Conservation (phyloP, 1,140 invertebrate species). For the Octopus bimaculoides region DNA sequence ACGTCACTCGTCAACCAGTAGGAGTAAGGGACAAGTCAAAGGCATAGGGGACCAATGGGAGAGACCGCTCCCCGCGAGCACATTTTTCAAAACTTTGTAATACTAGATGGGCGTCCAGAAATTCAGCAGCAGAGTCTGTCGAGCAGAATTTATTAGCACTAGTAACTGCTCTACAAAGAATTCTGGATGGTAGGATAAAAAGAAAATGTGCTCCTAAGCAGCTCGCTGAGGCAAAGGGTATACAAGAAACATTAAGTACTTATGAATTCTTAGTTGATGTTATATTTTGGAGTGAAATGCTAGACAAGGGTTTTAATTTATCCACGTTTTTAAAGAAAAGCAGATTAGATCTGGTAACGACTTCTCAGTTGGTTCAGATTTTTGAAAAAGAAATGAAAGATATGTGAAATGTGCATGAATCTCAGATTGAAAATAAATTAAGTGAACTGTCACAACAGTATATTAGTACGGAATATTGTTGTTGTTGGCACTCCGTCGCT, state of each 20-base stretch:
- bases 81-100: neutral
- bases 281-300: neutral
- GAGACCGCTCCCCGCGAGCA: too few species aligned
- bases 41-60: too few species aligned
- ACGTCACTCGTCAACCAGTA: too few species aligned
- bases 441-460: neutral
- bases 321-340: neutral
- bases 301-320: neutral
- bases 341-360: neutral
- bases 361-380: neutral
- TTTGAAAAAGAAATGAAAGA: neutral
- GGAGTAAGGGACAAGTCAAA: too few species aligned
- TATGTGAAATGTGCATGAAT: neutral
- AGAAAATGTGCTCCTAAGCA: neutral
- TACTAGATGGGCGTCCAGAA: slow-evolving; percentile 6
- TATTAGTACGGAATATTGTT: neutral
- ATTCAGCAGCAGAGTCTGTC: neutral
- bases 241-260: neutral
- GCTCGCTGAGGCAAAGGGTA: neutral
- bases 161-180: slow-evolving; percentile 7
- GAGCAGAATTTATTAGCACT: slow-evolving; percentile 1
- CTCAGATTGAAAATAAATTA: neutral
- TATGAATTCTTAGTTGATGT: neutral
- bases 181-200: neutral
- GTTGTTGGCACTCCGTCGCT: too few species aligned